Evolutionary conservation across 2,113 vertebrate genomes (phyloP).

Genomic region (Chelonoidis abingdonii): DNA sequence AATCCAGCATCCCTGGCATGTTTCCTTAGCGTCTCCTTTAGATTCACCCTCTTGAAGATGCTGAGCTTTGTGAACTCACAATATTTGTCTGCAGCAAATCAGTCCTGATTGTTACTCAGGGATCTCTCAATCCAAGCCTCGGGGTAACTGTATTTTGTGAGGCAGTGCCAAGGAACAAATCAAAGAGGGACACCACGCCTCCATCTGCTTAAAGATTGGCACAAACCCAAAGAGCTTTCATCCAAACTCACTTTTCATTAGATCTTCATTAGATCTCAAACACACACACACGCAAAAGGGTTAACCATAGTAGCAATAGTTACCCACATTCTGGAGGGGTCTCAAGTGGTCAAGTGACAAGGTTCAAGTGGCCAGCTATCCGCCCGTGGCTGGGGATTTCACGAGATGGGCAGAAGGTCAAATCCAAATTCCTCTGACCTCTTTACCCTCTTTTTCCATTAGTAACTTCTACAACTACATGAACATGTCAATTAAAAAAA

Average conservation of each 20-base stretch:
- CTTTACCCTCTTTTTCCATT: not conserved
- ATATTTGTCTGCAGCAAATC: not conserved
- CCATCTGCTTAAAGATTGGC: not conserved
- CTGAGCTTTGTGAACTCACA: not conserved
- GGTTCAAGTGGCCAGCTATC: not conserved
- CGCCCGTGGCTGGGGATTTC: not conserved
- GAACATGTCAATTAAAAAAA: not conserved
- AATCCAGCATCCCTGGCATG: not conserved
- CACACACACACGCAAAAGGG: not conserved
- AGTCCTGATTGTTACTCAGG: not conserved
- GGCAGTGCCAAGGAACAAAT: not conserved
- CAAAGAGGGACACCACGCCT: not conserved
- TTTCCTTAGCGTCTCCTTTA: not conserved
- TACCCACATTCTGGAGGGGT: not conserved
- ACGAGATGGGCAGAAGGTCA: not conserved
- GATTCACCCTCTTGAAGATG: not conserved
- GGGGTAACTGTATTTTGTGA: not conserved
- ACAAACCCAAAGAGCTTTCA: not conserved
- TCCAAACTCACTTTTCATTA: not conserved
- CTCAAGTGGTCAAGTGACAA: not conserved
- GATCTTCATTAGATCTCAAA: not conserved
- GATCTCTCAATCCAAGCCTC: not conserved
- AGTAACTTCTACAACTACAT: not conserved
- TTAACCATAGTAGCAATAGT: not conserved
- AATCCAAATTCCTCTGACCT: not conserved